Evolutionary conservation across 2,888 invertebrate species (phyloP).

Genomic region (Lamellibrachia satsuma): DNA sequence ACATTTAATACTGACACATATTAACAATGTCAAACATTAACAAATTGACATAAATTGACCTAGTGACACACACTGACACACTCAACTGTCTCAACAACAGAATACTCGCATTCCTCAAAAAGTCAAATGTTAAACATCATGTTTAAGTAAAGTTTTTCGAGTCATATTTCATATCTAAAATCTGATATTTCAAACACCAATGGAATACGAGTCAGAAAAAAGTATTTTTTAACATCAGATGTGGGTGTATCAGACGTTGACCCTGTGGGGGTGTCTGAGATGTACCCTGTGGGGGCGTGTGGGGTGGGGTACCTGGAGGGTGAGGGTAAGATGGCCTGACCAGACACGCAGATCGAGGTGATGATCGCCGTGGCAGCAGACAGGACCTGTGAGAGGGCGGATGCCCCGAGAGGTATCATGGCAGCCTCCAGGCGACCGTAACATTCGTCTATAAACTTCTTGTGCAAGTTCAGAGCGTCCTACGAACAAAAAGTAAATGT

Average conservation of each 20-base stretch:
- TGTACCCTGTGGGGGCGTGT: background rate
- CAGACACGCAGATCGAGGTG: conserved; percentile 64
- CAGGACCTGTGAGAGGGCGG: conserved; percentile 60
- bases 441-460: conserved; percentile 67
- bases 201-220: background rate
- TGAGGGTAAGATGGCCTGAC: conserved; percentile 61
- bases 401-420: conserved; percentile 60
- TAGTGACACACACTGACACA: background rate
- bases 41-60: background rate
- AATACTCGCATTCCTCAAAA: no score
- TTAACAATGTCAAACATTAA: background rate
- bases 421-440: conserved; percentile 65
- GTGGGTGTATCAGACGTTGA: background rate
- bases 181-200: background rate
- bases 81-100: background rate
- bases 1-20: background rate
- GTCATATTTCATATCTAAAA: background rate
- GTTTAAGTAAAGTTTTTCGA: no score
- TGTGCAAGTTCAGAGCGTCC: conserved; percentile 66
- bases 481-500: conserved; percentile 35
- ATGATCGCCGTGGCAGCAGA: conserved; percentile 64
- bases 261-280: background rate
- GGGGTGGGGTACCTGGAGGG: conserved; percentile 58
- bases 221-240: background rate
- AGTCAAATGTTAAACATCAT: no score